Base-by-base conservation (phyloP, 1,140 invertebrate genomes). In the Branchinecta lindahli region DNA sequence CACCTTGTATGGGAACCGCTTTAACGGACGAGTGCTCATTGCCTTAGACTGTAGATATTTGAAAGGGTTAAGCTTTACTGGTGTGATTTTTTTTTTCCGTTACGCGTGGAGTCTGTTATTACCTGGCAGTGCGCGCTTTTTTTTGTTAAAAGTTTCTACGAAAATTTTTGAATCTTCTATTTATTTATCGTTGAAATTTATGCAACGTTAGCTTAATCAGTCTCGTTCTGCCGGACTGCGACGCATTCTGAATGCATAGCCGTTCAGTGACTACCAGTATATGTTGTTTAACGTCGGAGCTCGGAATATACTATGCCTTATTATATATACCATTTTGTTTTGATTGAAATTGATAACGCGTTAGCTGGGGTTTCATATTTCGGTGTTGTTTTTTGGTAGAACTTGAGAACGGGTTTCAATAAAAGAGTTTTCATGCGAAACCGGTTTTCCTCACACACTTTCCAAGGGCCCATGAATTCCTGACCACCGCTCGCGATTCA, bases 381-480 rank as follows among this genome's bases (percentile, higher is more conserved):
- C 52, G 52, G 52, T 61, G 52, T 61, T 61, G 52, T 61, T 61
- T n/a, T 33, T 61, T 61, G 52, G 52, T 61, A 61, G 52, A 61
- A 3, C 12, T 61, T 20, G 52, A 61, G 52, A 61, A 12, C 12
- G 52, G 52, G 12, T 61, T 61, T 20, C 12, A 61, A 15, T 15
- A 61, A 61, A 61, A 61, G 52, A 61, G 33, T 33, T 33, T 33
- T 33, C 33, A 33, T 33, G 33, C 33, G 33, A 33, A 33, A 33
- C 33, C 5, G 33, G 33, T 33, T 33, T 33, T 5, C 33, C 33
- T 3, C 33, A 33, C 33, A 5, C 33, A 33, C 1, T 5, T 33
- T 1, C 2, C 33, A n/a, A n/a, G n/a, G 33, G 33, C 33, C 33
- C 5, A 33, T 1, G 33, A 33, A 5, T 33, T 33, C 33, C 33